Percentiles rank a stretch among this genome's conserved stretches.
Evolutionary conservation across 2,888 invertebrate species (phyloP).

Genomic region (Punctoribates punctum): DNA sequence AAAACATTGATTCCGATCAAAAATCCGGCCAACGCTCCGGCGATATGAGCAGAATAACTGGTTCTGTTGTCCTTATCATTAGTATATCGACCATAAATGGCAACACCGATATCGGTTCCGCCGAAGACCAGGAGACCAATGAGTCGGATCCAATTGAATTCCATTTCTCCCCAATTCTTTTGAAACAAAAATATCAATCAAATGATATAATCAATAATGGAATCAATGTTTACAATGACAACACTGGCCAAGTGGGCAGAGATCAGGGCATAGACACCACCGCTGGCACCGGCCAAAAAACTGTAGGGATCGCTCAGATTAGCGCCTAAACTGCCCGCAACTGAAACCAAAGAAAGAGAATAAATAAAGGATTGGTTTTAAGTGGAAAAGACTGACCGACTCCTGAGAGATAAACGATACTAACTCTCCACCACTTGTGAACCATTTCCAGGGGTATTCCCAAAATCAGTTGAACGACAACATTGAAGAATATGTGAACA

Average conservation of each 20-base stretch:
- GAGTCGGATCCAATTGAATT: conserved; percentile 79
- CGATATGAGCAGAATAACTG: conserved; percentile 90
- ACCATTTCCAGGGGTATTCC: conserved; percentile 95
- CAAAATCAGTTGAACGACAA: conserved; percentile 83
- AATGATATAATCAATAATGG: neutral
- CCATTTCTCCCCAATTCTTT: conserved; percentile 96
- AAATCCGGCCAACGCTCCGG: conserved; percentile 80
- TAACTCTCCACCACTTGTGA: conserved; percentile 89
- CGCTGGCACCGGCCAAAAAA: conserved; percentile 85
- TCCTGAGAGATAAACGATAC: conserved; percentile 75
- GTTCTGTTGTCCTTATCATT: conserved; percentile 55
- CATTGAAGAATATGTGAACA: conserved; percentile 77
- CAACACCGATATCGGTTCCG: conserved; percentile 78
- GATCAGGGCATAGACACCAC: conserved; percentile 89
- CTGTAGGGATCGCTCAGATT: conserved; percentile 59
- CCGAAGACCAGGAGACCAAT: conserved; percentile 75
- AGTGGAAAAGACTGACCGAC: conserved; percentile 55
- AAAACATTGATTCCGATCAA: conserved; percentile 77
- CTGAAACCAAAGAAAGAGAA: conserved; percentile 42
- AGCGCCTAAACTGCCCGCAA: conserved; percentile 63
- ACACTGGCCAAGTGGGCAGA: conserved; percentile 90
- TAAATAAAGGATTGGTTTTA: neutral
- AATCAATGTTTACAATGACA: conserved; percentile 64
- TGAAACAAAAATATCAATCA: neutral
- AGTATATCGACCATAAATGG: conserved; percentile 70